A percentile compares a stretch with the other conserved stretches of the same genome.
These are phyloP conservation scores for Cochlearius cochlearius DNA, from an alignment of 2,113 vertebrate genomes.

Conservation along the genomic window DNA sequence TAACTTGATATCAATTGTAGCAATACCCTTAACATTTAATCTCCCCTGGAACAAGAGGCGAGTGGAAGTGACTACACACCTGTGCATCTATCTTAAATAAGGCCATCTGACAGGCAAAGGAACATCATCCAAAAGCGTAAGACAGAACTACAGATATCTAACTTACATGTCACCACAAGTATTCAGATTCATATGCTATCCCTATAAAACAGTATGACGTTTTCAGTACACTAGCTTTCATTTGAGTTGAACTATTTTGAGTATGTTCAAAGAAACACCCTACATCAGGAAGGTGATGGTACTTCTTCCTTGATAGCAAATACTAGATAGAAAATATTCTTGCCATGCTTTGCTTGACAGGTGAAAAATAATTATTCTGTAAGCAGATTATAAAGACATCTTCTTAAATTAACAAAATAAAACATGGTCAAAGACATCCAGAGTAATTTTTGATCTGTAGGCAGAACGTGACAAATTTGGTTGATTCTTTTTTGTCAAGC, in stretches of 20 bases:
- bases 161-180: neutral
- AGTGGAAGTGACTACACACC: neutral
- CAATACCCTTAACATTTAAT: neutral
- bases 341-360: neutral
- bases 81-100: neutral
- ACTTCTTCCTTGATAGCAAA: neutral
- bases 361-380: neutral
- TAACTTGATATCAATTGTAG: neutral
- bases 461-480: neutral
- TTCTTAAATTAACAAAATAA: neutral
- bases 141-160: neutral
- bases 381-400: neutral
- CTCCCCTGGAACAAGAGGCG: neutral
- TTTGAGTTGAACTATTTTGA: neutral
- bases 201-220: neutral
- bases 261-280: neutral
- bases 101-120: neutral
- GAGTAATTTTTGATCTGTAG: neutral
- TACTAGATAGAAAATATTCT: neutral
- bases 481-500: neutral
- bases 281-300: neutral
- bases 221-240: neutral
- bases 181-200: neutral
- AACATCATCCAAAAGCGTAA: neutral
- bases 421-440: neutral